phyloP scores from a whole-genome alignment of 2,888 invertebrate species.

The Archips crataeganus region DNA sequence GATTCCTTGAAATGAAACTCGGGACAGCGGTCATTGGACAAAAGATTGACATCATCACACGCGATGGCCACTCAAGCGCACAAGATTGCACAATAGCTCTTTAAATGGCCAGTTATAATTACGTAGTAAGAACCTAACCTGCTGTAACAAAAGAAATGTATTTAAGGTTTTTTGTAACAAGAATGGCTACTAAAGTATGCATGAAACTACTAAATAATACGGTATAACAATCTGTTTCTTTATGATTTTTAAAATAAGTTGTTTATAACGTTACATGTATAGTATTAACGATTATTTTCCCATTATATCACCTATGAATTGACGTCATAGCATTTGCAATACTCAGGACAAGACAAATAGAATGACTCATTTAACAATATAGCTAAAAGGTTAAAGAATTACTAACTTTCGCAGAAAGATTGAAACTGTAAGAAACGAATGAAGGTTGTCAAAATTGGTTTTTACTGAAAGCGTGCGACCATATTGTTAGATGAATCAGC shows the following conservation, averaged over 20 bases:
- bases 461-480: conserved; percentile 34
- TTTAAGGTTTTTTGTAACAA: not conserved
- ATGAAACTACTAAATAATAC: not conserved
- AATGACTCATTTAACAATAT: not conserved
- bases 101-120: conserved; percentile 40
- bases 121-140: conserved; percentile 29
- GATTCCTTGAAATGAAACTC: conserved; percentile 44
- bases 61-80: conserved; percentile 54
- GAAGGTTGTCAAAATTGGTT: conserved; percentile 23
- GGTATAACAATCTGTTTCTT: not conserved
- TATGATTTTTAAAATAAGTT: not conserved
- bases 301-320: not conserved
- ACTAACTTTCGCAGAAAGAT: not conserved
- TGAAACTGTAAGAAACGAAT: not conserved
- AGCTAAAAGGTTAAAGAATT: not conserved
- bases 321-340: not conserved
- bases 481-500: conserved; percentile 36
- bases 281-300: not conserved
- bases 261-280: not conserved
- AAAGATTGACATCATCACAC: conserved; percentile 54
- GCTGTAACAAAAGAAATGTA: conserved; percentile 6
- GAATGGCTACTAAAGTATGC: not conserved
- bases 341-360: not conserved
- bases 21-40: conserved; percentile 55
- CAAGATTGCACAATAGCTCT: conserved; percentile 21